Evolutionary conservation across 2,113 vertebrate species (phyloP), one percentile per base, ranked within the genome.

Genomic region (Epinephelus lanceolatus): DNA sequence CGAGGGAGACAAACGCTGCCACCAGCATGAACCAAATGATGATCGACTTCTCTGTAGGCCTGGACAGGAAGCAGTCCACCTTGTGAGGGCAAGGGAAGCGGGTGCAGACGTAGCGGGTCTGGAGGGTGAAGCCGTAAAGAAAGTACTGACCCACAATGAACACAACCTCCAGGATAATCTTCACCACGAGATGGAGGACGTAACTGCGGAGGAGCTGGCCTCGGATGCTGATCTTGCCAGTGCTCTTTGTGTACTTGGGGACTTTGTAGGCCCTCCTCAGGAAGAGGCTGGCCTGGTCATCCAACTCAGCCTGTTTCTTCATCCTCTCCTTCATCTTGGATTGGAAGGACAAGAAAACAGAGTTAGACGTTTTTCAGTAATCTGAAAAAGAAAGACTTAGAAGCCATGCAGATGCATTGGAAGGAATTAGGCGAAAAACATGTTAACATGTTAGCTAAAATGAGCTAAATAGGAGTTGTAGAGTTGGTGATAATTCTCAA

Each of bases 11-110:
- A 0, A 96, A 93, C n/a, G 98, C 97, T 53, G 98, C 95, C 10
- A 95, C 97, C 93, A 99, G 90, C 98, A 99, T 99, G 93, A 99
- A 99, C 94, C 98, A 95, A 90, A 99, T 98, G 94, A 99, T 97
- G 76, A 99, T 89, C 1, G 96, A 98, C 88, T 99, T 99, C 94
- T 99, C 98, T 0, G 98, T 99, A 33, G 98, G 98, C 74, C 98
- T 93, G 1, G 98, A 99, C 89, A 99, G 96, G 92, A 98, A 99
- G 90, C 98, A 99, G 94, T 99, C 98, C 89, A 99, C 98, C 13
- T 94, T 95, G 93, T 99, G 97, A 1, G 97, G 98, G 90, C 98
- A 99, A 37, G 98, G 98, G 51, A 92, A 96, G 60, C 94, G 94
- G 81, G 84, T 84, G 82, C 98, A 99, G 67, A 96, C 93, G 67